Base-by-base conservation (phyloP, 1,140 invertebrate species). In the Lysiphlebus fabarum region DNA sequence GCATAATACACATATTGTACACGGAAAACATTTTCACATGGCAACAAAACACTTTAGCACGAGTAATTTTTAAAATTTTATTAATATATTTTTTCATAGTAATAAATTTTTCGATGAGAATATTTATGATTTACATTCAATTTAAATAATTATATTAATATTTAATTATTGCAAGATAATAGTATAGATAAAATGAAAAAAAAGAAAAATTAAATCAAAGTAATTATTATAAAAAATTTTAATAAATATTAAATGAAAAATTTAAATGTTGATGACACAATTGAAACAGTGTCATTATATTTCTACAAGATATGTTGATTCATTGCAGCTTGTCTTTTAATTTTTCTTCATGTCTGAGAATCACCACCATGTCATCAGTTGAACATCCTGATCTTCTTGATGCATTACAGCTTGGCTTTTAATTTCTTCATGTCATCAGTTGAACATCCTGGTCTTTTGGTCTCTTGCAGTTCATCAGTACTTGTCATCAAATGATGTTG, bases 1-100 rank as follows among this genome's bases (percentile, higher is more conserved):
- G 75, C 75, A 77, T 77, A 75, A 75, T 77, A 77, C 74, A 77
- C 75, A 71, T 65, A 74, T 26, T 26, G 71, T 56, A 65, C 70
- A 71, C 70, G 43, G 68, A 69, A 61, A 66, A 65, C 65, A 42
- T 42, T 62, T 69, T 67, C 67, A 62, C 44, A 34, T 58, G 51
- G 54, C 56, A 58, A 56, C 40, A 54, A 58, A 54, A 44, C 17
- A 26, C 17, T 26, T 45, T 36, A 33, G 8, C 10, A 48, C 5
- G 12, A 45, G 8, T 7, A 42, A 42, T 0, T 7, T n/a, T 0
- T 42, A 42, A 42, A 42, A 42, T 9, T 42, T 10, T 5, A 45
- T 45, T 14, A n/a, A 14, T 45, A 14, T 45, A 14, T 45, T 14
- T 45, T 11, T 4, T 45, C 42, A 14, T 61, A 61, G 59, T 53